Percentiles rank a stretch among this genome's conserved stretches.
These are phyloP conservation scores for Microcebus lehilahytsara DNA, from an alignment of 2,113 vertebrate species.

Conservation along the genomic window DNA sequence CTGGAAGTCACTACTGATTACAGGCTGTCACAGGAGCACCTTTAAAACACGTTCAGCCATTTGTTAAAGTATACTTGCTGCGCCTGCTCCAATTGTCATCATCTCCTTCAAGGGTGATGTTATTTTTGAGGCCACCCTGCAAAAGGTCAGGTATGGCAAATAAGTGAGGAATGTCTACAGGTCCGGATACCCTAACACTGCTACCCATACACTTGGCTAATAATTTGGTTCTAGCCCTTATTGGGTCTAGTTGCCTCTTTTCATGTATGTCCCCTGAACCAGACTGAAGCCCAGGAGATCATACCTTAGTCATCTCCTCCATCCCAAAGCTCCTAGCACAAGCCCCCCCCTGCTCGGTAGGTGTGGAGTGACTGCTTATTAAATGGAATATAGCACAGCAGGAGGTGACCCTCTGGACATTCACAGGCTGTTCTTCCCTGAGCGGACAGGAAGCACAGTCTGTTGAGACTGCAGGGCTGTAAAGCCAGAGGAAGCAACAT, in stretches of 20 bases:
- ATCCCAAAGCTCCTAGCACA: background rate
- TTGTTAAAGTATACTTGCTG: background rate
- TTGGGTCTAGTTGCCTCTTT: background rate
- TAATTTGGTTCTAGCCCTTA: background rate
- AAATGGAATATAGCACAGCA: background rate
- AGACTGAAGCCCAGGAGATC: background rate
- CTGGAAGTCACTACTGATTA: background rate
- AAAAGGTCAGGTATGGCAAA: background rate
- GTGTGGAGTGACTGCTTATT: background rate
- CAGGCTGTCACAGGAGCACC: background rate
- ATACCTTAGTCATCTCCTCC: background rate
- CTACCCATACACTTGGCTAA: background rate
- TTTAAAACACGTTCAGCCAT: background rate
- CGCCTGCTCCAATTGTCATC: background rate
- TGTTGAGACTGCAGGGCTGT: slow-evolving; percentile 5
- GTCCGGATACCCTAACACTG: background rate
- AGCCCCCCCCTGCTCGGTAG: background rate
- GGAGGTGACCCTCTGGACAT: slow-evolving; percentile 13
- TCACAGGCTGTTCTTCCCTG: background rate
- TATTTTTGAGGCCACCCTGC: background rate
- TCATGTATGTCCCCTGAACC: background rate
- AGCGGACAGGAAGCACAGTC: background rate
- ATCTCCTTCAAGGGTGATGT: background rate
- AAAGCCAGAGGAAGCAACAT: slow-evolving; percentile 56
- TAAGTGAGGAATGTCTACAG: background rate